These are phyloP conservation scores for Mormyrops attenuatus DNA, from an alignment of 2,797 vertebrate species.

Conservation along the genomic window DNA sequence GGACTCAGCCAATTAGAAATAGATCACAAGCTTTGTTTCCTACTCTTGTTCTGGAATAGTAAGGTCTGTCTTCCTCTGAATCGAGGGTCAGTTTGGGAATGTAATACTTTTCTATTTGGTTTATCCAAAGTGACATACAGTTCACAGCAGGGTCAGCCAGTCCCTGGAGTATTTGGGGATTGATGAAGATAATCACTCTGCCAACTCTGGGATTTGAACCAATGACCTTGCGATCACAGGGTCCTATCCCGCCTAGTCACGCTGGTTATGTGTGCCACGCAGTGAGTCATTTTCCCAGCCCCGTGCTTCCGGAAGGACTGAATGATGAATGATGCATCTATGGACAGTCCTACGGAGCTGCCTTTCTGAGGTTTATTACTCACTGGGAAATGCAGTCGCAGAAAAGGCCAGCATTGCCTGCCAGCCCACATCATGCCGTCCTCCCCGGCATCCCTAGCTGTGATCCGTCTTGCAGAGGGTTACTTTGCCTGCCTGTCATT, in stretches of 20 bases:
- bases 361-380: background rate
- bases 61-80: background rate
- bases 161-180: background rate
- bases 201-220: background rate
- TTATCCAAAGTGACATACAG: background rate
- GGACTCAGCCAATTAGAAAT: slow-evolving; percentile 14
- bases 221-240: background rate
- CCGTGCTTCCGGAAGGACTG: background rate
- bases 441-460: background rate
- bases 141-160: background rate
- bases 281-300: background rate
- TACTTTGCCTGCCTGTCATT: background rate
- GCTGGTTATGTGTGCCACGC: background rate
- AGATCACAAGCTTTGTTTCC: slow-evolving; percentile 6
- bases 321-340: background rate
- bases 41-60: background rate
- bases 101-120: background rate
- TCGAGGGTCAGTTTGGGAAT: background rate
- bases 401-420: background rate
- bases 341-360: background rate
- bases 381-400: background rate
- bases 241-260: background rate
- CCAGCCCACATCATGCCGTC: background rate
- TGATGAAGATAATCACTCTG: background rate
- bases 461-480: background rate